Evolutionary conservation across 2,888 invertebrate species (phyloP).

Genomic region (Stomorhina lunata): DNA sequence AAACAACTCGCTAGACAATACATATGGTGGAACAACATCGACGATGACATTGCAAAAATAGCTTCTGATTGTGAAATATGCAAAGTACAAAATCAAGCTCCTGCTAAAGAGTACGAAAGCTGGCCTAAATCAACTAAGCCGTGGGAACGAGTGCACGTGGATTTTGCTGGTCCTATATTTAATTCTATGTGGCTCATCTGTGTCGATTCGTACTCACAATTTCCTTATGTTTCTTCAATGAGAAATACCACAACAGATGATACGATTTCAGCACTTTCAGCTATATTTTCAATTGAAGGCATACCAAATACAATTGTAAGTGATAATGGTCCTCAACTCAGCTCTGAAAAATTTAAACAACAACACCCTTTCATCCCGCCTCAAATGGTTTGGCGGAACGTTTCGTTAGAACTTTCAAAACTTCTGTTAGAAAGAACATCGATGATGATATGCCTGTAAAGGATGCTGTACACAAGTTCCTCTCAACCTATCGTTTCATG

Average conservation of each 20-base stretch:
- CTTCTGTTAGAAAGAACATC: slow-evolving; percentile 28
- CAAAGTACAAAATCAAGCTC: neutral
- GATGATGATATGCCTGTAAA: slow-evolving; percentile 32
- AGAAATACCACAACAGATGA: slow-evolving; percentile 64
- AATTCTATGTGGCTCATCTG: slow-evolving; percentile 56
- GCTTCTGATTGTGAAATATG: slow-evolving; percentile 34
- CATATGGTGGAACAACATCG: slow-evolving; percentile 53
- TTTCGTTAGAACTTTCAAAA: slow-evolving; percentile 4
- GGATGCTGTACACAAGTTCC: slow-evolving; percentile 33
- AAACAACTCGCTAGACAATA: slow-evolving; percentile 53
- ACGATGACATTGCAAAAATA: slow-evolving; percentile 20
- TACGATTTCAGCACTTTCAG: slow-evolving; percentile 63
- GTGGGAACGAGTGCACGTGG: slow-evolving; percentile 47
- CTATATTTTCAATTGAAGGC: slow-evolving; percentile 68
- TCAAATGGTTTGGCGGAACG: neutral
- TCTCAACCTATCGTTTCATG: slow-evolving; percentile 52
- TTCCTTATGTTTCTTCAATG: slow-evolving; percentile 42
- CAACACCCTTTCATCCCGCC: too few species aligned
- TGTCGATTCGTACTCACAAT: slow-evolving; percentile 47
- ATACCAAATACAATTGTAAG: too few species aligned
- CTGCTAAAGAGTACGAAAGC: neutral
- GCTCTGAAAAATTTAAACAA: neutral
- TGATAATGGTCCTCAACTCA: too few species aligned
- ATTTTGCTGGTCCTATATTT: slow-evolving; percentile 57
- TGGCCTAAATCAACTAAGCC: slow-evolving; percentile 9